Percentiles rank a stretch among this genome's conserved stretches.
These are phyloP conservation scores for Cyanistes caeruleus DNA, from an alignment of 2,113 vertebrate genomes.

Conservation along the genomic window DNA sequence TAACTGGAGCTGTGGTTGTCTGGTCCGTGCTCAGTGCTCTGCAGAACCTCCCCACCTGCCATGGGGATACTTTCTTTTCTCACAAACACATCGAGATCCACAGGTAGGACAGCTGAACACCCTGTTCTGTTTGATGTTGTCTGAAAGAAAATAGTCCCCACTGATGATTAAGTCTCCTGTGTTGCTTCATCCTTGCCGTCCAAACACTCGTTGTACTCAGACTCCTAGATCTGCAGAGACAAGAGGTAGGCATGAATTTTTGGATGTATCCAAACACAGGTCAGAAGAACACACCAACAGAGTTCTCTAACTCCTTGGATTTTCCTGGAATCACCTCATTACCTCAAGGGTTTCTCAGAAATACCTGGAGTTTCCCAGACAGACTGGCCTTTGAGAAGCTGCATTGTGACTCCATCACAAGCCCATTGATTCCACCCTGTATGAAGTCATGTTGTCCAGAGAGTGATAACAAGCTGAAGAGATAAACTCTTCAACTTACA, in stretches of 20 bases:
- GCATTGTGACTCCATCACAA: neutral
- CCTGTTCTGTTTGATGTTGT: neutral
- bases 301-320: neutral
- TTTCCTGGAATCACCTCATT: conserved; percentile 35
- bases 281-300: neutral
- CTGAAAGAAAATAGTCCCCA: neutral
- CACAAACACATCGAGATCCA: neutral
- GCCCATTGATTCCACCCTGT: neutral
- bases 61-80: neutral
- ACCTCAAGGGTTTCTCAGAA: conserved; percentile 20
- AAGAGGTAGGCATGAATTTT: neutral
- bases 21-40: neutral
- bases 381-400: neutral
- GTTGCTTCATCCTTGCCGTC: neutral
- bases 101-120: neutral
- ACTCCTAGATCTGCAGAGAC: neutral
- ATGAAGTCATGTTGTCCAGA: conserved; percentile 30
- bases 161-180: neutral
- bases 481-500: conserved; percentile 41
- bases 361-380: conserved; percentile 29
- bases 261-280: neutral
- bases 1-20: neutral
- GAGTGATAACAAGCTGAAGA: conserved; percentile 28
- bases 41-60: neutral
- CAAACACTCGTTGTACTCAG: neutral